Evolutionary conservation across 2,113 vertebrate genomes (phyloP).

Genomic region (Taxidea taxus): DNA sequence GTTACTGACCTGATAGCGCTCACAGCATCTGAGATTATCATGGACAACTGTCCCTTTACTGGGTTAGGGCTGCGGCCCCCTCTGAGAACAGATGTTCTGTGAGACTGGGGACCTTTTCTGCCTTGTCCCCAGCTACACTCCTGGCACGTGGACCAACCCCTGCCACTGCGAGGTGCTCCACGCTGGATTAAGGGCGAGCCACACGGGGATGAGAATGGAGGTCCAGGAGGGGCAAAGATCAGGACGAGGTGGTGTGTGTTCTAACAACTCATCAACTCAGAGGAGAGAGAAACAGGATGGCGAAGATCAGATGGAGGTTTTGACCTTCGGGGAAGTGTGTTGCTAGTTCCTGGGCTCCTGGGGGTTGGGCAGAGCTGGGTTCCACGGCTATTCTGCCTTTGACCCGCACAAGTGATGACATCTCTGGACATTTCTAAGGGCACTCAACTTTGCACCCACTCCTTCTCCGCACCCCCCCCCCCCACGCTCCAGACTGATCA

Average conservation of each 20-base stretch:
- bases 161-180: not conserved
- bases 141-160: not conserved
- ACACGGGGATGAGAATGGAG: rapidly evolving
- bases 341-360: not conserved
- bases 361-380: not conserved
- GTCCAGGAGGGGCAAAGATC: not conserved
- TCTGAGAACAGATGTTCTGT: not conserved
- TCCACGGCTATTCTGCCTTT: not conserved
- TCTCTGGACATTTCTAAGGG: not conserved
- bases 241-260: not conserved
- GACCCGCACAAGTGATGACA: too few species aligned
- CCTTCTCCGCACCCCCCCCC: rapidly evolving
- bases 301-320: not conserved
- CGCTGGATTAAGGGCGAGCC: not conserved
- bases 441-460: not conserved
- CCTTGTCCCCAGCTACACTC: not conserved
- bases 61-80: not conserved
- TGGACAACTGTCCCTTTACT: not conserved
- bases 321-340: not conserved
- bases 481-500: not conserved
- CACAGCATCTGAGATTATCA: not conserved
- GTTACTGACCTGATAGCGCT: not conserved
- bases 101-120: not conserved
- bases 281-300: rapidly evolving
- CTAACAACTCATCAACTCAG: not conserved